phyloP scores from a whole-genome alignment of 2,797 vertebrate genomes.

The Naso thynnoides region DNA sequence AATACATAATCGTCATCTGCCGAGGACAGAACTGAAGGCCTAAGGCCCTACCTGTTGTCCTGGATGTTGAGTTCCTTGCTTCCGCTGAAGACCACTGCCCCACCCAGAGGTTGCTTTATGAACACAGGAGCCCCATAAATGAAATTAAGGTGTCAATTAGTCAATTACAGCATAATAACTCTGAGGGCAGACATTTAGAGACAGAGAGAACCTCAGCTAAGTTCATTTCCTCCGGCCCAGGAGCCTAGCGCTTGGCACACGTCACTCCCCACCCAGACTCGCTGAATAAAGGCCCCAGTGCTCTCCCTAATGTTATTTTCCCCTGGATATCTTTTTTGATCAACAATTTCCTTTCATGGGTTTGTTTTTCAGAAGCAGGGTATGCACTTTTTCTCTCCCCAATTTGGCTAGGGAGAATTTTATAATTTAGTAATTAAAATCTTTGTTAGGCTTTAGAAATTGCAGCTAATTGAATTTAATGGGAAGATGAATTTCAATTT shows the following conservation, averaged over 20 bases:
- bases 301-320: constrained; percentile 88
- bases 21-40: constrained; percentile 69
- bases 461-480: constrained; percentile 99
- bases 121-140: constrained; percentile 90
- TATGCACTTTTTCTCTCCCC: constrained; percentile 97
- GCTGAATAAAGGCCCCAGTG: constrained; percentile 84
- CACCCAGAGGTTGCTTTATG: constrained; percentile 87
- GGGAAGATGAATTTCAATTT: constrained; percentile 99
- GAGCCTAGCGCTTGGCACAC: constrained; percentile 84
- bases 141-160: constrained; percentile 93
- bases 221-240: constrained; percentile 88
- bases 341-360: constrained; percentile 93
- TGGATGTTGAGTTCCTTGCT: constrained; percentile 74
- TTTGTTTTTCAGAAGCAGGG: constrained; percentile 90
- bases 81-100: constrained; percentile 84
- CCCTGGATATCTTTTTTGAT: constrained; percentile 89
- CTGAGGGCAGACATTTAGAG: constrained; percentile 90
- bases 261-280: constrained; percentile 86
- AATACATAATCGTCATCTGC: constrained; percentile 81
- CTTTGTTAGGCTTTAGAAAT: constrained; percentile 99
- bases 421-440: constrained; percentile 99
- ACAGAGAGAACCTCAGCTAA: constrained; percentile 88
- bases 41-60: constrained; percentile 82
- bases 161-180: constrained; percentile 90
- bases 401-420: constrained; percentile 99